Base-by-base conservation (phyloP, 2,113 vertebrate species). In the Macquaria ambigua region DNA sequence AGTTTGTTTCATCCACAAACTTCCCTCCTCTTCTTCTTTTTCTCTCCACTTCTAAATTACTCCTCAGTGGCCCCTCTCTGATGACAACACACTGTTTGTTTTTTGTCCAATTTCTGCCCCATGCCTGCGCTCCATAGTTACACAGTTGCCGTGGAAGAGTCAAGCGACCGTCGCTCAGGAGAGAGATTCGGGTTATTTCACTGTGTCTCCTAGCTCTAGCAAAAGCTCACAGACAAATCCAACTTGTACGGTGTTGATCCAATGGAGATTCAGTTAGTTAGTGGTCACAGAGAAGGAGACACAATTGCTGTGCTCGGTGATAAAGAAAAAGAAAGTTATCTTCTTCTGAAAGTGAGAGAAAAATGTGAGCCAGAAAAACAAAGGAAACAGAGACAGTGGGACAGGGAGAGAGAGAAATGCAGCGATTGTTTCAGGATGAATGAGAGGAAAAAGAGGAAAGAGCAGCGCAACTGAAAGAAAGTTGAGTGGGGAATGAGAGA, bases 381-480 rank as follows among this genome's bases (percentile, higher is more conserved):
- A 82, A 81, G 72, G 68, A 79, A 46, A 78, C 75, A 53, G 64
- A 85, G 61, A 81, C 84, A 75, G 80, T 25, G 68, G 75, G 67
- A 72, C 62, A 85, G 41, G 74, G 69, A 79, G 78, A 41, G 68
- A 71, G 77, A 85, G 84, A 82, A 66, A 41, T 79, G 69, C 80
- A 89, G 88, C 62, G 12, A 89, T 88, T 92, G 91, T 92, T 91
- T 91, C 82, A 86, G 89, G 75, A 75, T 87, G 88, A 94, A 92
- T 89, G 76, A 90, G 83, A 93, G 93, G 91, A 90, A 93, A 86
- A 89, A 83, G 72, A 87, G 90, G 83, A 91, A 86, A 92, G 79
- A 72, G 81, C 67, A 77, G 61, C 58, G 39, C 67, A 74, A 85
- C 63, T 75, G 89, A 92, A 81, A 93, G 69, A 92, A 90, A 94